Evolutionary conservation across 1,140 invertebrate genomes (phyloP).

Genomic region (Ditylenchus dipsaci): DNA sequence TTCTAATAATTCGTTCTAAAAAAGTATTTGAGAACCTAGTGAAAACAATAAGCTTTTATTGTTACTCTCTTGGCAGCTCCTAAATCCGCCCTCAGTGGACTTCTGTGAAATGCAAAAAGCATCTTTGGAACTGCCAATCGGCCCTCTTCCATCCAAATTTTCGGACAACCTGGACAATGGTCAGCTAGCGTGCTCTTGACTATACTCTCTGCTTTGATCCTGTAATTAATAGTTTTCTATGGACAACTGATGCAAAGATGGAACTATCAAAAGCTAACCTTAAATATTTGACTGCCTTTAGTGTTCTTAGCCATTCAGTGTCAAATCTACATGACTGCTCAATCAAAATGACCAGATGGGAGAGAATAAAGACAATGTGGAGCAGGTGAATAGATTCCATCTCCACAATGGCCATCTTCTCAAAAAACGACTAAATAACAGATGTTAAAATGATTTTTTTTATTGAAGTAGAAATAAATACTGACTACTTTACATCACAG

Average conservation of each 20-base stretch:
- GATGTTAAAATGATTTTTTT: neutral
- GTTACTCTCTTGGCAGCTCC: slow-evolving; percentile 19
- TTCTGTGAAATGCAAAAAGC: slow-evolving; percentile 23
- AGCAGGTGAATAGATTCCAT: neutral
- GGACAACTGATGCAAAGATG: neutral
- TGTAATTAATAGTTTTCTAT: slow-evolving; percentile 5
- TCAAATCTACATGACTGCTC: slow-evolving; percentile 26
- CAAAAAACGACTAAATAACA: slow-evolving; percentile 24
- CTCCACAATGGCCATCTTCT: slow-evolving; percentile 17
- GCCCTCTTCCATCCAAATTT: slow-evolving; percentile 3
- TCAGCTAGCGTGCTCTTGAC: slow-evolving; percentile 2
- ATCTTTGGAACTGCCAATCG: slow-evolving; percentile 14
- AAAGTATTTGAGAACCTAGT: neutral
- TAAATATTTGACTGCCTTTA: slow-evolving; percentile 12
- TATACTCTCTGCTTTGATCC: neutral
- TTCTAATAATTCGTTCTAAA: slow-evolving; percentile 30
- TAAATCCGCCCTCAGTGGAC: slow-evolving; percentile 23
- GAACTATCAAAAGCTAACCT: slow-evolving; percentile 5
- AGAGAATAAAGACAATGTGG: slow-evolving; percentile 16
- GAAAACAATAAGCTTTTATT: too few species aligned
- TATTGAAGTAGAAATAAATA: neutral
- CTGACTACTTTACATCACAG: neutral
- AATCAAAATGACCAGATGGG: slow-evolving; percentile 17
- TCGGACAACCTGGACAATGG: neutral
- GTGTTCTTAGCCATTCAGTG: slow-evolving; percentile 11